Percentiles rank a stretch among this genome's conserved stretches.
Conservation (phyloP, 2,113 vertebrate species). For the Saguinus imperator region DNA sequence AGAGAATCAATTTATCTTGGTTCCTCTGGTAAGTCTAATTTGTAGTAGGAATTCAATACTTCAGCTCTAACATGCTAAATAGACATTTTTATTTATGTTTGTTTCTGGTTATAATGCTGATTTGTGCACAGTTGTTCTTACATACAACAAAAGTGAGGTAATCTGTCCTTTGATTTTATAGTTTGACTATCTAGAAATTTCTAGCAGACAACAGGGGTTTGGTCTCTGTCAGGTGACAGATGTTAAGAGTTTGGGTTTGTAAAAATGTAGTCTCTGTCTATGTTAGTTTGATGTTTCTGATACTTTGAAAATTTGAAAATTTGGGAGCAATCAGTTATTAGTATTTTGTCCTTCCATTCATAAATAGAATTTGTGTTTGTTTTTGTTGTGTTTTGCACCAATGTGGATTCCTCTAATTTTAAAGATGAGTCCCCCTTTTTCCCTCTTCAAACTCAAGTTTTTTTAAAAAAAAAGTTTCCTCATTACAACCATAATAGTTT, state of each 20-base stretch:
- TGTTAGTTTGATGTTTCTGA: neutral
- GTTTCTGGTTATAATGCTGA: constrained; percentile 18
- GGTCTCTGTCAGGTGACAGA: neutral
- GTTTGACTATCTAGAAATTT: neutral
- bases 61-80: neutral
- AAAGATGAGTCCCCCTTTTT: neutral
- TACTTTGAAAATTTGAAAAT: neutral
- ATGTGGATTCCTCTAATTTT: neutral
- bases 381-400: neutral
- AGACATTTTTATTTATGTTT: neutral
- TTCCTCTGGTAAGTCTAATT: neutral
- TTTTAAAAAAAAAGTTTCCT: neutral
- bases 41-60: neutral
- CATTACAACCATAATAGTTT: neutral
- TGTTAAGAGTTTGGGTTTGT: neutral
- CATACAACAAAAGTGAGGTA: neutral
- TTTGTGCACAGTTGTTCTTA: neutral
- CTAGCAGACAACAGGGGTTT: neutral
- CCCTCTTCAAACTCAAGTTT: neutral
- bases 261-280: neutral
- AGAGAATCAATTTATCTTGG: neutral
- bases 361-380: neutral
- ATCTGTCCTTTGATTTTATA: neutral
- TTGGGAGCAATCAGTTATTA: neutral
- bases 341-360: neutral